Evolutionary conservation across 2,888 invertebrate species (phyloP).

Genomic region (Zygaena filipendulae): DNA sequence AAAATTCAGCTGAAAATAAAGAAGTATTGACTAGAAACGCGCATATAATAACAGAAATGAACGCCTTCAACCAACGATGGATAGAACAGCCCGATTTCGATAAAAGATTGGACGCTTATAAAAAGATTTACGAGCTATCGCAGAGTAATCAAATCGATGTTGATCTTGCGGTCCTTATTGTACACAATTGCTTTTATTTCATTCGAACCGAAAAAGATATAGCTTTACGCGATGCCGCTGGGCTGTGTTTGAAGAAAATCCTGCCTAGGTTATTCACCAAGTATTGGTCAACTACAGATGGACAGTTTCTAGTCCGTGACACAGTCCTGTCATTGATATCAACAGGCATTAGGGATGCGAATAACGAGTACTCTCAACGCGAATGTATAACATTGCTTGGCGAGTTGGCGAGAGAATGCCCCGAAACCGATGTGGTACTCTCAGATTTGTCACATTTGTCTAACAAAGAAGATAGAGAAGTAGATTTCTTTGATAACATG

Average conservation of each 20-base stretch:
- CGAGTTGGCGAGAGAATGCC: constrained; percentile 78
- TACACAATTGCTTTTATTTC: constrained; percentile 85
- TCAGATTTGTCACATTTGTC: constrained; percentile 75
- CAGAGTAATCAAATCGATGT: constrained; percentile 65
- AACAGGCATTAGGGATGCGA: constrained; percentile 75
- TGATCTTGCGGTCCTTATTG: constrained; percentile 76
- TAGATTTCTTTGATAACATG: constrained; percentile 95
- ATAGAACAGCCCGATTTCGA: constrained; percentile 96
- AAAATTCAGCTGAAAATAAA: constrained; percentile 39
- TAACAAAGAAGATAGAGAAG: constrained; percentile 80
- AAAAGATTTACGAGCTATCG: constrained; percentile 69
- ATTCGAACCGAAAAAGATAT: constrained; percentile 84
- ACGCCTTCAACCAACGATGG: constrained; percentile 88
- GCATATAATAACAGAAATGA: constrained; percentile 74
- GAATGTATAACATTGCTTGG: constrained; percentile 85
- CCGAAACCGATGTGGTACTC: constrained; percentile 75
- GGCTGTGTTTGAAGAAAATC: constrained; percentile 77
- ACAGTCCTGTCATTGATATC: constrained; percentile 80
- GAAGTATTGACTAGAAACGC: constrained; percentile 60
- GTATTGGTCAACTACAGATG: constrained; percentile 64
- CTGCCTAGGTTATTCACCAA: constrained; percentile 72
- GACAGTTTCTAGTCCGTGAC: constrained; percentile 76
- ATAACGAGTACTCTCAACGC: constrained; percentile 77
- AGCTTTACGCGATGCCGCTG: constrained; percentile 82
- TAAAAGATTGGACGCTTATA: constrained; percentile 81